A percentile compares a stretch with the other conserved stretches of the same genome.
phyloP scores from a whole-genome alignment of 2,113 vertebrate species.

The Calonectris borealis region DNA sequence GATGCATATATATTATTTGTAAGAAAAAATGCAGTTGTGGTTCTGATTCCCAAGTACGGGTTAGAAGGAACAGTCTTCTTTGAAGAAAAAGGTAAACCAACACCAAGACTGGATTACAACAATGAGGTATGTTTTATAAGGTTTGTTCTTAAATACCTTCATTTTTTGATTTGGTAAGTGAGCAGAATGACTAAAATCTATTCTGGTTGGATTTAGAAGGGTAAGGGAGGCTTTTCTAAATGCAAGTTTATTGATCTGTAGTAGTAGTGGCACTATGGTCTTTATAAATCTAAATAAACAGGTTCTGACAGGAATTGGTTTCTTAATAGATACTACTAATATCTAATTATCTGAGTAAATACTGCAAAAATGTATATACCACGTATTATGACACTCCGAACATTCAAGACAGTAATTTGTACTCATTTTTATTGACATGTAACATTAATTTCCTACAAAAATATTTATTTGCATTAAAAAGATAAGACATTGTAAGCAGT shows the following conservation, averaged over 20 bases:
- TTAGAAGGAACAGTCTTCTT: constrained; percentile 97
- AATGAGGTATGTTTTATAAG: constrained; percentile 78
- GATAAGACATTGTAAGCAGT: not conserved
- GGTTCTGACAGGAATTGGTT: not conserved
- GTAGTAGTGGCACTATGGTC: not conserved
- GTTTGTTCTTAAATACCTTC: not conserved
- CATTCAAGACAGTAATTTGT: not conserved
- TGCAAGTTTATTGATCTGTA: not conserved
- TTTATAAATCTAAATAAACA: not conserved
- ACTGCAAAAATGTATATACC: not conserved
- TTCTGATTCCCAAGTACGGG: constrained; percentile 95
- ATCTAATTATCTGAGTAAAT: not conserved
- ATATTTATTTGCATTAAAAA: not conserved
- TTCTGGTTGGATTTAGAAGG: not conserved
- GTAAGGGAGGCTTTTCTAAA: not conserved
- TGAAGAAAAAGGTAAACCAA: constrained; percentile 85
- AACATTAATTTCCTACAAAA: not conserved
- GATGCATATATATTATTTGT: constrained; percentile 93
- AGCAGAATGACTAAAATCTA: not conserved
- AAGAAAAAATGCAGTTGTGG: constrained; percentile 94
- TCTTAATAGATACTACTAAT: not conserved
- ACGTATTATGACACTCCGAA: not conserved
- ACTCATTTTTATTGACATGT: not conserved
- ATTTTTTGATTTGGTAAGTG: not conserved
- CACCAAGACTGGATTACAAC: constrained; percentile 81